These are phyloP conservation scores for Diabrotica balteata DNA, from an alignment of 2,888 invertebrate species.

Conservation along the genomic window DNA sequence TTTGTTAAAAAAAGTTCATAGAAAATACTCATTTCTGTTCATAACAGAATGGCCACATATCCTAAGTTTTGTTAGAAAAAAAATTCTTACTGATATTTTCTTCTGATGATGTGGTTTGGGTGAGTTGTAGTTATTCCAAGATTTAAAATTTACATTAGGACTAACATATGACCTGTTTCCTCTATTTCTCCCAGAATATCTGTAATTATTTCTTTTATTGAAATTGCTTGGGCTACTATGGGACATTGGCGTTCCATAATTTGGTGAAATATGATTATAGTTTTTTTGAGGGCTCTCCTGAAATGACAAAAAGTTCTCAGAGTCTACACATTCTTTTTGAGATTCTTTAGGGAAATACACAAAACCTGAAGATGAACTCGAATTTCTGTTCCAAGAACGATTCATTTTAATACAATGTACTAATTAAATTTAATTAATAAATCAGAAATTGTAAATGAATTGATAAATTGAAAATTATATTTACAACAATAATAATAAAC, in stretches of 20 bases:
- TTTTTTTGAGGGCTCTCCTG: conserved; percentile 19
- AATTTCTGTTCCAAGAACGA: conserved; percentile 26
- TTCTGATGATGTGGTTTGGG: too few species aligned
- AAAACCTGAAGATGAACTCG: conserved; percentile 32
- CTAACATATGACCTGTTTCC: conserved; percentile 27
- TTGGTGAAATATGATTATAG: conserved; percentile 20
- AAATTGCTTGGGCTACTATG: conserved; percentile 33
- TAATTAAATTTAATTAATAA: too few species aligned
- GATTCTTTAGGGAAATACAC: conserved; percentile 33
- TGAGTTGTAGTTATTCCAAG: too few species aligned
- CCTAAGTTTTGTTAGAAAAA: too few species aligned
- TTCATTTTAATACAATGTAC: conserved; percentile 21
- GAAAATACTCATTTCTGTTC: too few species aligned
- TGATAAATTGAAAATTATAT: too few species aligned
- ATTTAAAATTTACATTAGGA: conserved; percentile 7
- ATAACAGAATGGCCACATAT: too few species aligned
- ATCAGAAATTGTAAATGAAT: too few species aligned
- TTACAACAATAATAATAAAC: too few species aligned
- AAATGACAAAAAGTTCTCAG: conserved; percentile 35
- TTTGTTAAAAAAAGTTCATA: too few species aligned
- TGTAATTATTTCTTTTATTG: conserved; percentile 26
- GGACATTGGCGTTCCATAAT: conserved; percentile 31
- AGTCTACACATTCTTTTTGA: conserved; percentile 21
- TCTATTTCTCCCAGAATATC: conserved; percentile 23
- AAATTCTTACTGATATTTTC: background rate